Conservation (phyloP, 2,113 vertebrate species). For the Mesitornis unicolor region DNA sequence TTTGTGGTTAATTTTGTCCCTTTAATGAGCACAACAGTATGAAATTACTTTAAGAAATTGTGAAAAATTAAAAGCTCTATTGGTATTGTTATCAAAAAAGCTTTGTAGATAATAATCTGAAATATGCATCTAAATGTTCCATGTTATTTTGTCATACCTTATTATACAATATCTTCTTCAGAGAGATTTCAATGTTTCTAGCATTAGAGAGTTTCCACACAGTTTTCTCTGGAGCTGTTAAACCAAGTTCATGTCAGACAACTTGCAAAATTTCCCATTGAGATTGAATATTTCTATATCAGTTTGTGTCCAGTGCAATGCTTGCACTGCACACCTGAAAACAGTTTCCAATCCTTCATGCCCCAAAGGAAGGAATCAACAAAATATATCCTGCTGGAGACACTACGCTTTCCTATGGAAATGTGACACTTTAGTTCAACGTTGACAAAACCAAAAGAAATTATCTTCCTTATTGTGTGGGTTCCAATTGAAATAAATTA, state of each 20-base stretch:
- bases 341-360: background rate
- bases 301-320: background rate
- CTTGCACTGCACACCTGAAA: background rate
- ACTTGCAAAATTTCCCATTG: background rate
- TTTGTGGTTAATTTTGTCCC: background rate
- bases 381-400: background rate
- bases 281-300: background rate
- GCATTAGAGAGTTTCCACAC: background rate
- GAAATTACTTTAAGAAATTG: background rate
- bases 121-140: background rate
- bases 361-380: background rate
- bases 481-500: background rate
- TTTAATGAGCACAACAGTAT: background rate
- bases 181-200: background rate
- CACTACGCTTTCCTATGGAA: background rate
- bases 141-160: background rate
- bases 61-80: background rate
- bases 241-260: background rate
- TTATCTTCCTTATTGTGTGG: background rate
- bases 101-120: background rate
- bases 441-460: background rate
- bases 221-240: background rate
- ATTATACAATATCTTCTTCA: background rate
- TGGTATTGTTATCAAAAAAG: background rate
- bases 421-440: background rate